Conservation (phyloP, 1,140 invertebrate species). For the Wasmannia auropunctata region DNA sequence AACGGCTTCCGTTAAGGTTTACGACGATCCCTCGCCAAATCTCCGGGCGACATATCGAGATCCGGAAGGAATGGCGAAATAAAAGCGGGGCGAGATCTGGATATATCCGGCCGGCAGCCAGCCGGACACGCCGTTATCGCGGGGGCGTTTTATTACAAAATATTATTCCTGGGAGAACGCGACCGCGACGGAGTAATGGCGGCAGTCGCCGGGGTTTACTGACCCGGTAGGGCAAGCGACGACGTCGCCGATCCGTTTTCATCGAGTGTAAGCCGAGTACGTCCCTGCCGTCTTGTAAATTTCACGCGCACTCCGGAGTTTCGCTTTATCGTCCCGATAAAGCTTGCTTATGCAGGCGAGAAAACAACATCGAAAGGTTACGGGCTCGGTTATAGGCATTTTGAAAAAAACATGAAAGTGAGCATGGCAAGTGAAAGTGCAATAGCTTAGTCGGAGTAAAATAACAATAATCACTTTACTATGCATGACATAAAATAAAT, state of each 20-base stretch:
- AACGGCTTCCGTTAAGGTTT: conserved; percentile 1
- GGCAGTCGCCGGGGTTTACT: conserved; percentile 53
- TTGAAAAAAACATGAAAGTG: background rate
- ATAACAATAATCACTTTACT: background rate
- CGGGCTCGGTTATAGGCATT: background rate
- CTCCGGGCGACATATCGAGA: background rate
- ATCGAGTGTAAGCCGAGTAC: conserved; percentile 9
- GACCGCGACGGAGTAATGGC: background rate
- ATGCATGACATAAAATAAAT: background rate
- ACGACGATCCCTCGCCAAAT: conserved; percentile 1
- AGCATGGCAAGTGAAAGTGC: background rate
- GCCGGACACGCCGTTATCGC: conserved; percentile 54
- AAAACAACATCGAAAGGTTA: conserved; percentile 1
- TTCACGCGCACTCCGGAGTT: conserved; percentile 11
- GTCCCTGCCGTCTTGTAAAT: conserved; percentile 24
- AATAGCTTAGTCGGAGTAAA: background rate
- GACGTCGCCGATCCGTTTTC: conserved; percentile 52
- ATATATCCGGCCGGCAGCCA: conserved; percentile 6
- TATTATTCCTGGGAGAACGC: conserved; percentile 63
- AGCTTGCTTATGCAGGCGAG: background rate
- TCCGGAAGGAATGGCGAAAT: conserved; percentile 38
- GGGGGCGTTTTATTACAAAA: conserved; percentile 59
- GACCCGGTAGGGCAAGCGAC: conserved; percentile 36
- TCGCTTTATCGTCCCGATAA: conserved; percentile 29
- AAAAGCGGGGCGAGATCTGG: conserved; percentile 27